Percentiles rank a stretch among this genome's conserved stretches.
phyloP scores from a whole-genome alignment of 2,797 vertebrate species.

The Petrocephalus sullivani region DNA sequence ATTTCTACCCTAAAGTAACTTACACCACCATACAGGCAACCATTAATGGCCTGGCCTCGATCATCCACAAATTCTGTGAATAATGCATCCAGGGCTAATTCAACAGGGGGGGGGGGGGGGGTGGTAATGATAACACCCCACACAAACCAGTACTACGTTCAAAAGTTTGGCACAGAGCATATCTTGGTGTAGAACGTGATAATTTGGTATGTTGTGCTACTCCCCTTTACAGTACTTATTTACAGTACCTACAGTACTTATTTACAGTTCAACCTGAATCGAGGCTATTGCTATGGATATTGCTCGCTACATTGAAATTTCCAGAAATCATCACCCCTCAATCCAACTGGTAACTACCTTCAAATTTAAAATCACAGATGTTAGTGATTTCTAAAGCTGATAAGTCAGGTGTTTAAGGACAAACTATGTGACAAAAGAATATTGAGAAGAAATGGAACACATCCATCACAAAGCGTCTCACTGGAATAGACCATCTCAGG shows the following conservation, averaged over 20 bases:
- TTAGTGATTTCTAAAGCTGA: background rate
- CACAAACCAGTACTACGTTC: background rate
- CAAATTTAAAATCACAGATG: background rate
- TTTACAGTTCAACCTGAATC: constrained; percentile 17
- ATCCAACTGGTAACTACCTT: background rate
- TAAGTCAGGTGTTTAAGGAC: background rate
- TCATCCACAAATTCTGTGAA: background rate
- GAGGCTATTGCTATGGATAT: constrained; percentile 26
- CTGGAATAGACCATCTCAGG: background rate
- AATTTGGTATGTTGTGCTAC: constrained; percentile 24
- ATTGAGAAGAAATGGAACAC: background rate
- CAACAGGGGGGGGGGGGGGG: background rate
- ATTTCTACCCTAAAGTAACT: background rate
- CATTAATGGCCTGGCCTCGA: background rate
- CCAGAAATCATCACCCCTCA: background rate
- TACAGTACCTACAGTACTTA: background rate
- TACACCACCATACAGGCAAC: background rate
- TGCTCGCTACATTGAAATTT: constrained; percentile 27
- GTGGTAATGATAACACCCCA: background rate
- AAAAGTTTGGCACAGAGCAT: constrained; percentile 24
- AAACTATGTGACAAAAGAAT: background rate
- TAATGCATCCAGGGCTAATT: background rate
- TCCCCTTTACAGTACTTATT: constrained; percentile 15
- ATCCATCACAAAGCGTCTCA: background rate
- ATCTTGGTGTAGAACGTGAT: constrained; percentile 16